Percentiles rank a stretch among this genome's conserved stretches.
phyloP scores from a whole-genome alignment of 2,888 invertebrate species.

The Sacculina carcini region DNA sequence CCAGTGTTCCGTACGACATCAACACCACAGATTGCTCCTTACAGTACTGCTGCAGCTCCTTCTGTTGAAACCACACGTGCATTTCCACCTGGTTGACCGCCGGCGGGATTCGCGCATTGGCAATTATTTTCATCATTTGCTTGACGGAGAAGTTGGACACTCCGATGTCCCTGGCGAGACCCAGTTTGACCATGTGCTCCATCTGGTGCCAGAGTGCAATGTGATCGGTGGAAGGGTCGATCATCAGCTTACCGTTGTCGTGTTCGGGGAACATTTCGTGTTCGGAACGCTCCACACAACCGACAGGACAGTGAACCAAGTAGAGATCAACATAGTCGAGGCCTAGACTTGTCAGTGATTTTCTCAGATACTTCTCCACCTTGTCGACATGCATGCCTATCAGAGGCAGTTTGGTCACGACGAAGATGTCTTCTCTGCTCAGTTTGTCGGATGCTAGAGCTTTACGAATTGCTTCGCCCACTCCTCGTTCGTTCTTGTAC shows the following conservation, averaged over 20 bases:
- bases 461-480: slow-evolving; percentile 7
- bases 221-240: slow-evolving; percentile 38
- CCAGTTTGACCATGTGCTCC: slow-evolving; percentile 37
- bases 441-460: slow-evolving; percentile 2
- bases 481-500: slow-evolving; percentile 8
- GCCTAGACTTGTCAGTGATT: not conserved
- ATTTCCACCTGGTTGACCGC: slow-evolving; percentile 37
- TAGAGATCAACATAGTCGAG: not conserved
- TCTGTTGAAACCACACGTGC: slow-evolving; percentile 49
- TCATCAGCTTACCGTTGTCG: slow-evolving; percentile 25
- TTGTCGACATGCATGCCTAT: not conserved
- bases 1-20: too few relatives aligned
- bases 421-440: slow-evolving; percentile 6
- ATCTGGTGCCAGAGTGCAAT: slow-evolving; percentile 43
- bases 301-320: not conserved
- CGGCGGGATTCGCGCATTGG: slow-evolving; percentile 33
- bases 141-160: slow-evolving; percentile 51
- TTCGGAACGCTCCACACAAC: too few relatives aligned
- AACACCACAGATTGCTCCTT: too few relatives aligned
- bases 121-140: slow-evolving; percentile 39
- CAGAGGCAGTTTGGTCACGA: slow-evolving; percentile 2
- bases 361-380: not conserved
- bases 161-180: slow-evolving; percentile 48
- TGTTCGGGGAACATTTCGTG: slow-evolving; percentile 36
- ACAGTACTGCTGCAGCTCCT: slow-evolving; percentile 31